These are phyloP conservation scores for Motacilla tschutschensis DNA, from an alignment of 2,113 vertebrate species.

Conservation along the genomic window DNA sequence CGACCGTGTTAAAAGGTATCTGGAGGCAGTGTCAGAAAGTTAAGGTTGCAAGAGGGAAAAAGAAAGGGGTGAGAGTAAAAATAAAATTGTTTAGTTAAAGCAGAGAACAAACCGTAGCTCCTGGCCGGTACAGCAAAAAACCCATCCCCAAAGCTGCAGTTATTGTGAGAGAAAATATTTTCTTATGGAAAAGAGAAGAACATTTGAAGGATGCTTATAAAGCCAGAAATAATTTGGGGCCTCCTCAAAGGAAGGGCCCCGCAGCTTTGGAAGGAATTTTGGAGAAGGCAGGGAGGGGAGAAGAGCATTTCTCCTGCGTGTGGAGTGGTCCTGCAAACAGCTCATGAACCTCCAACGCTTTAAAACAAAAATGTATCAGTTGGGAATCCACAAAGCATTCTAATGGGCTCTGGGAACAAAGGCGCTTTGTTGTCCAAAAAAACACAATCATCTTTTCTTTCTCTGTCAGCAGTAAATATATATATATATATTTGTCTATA, in stretches of 20 bases:
- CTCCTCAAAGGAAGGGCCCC: conserved; percentile 38
- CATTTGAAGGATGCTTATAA: conserved; percentile 49
- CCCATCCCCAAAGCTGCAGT: conserved; percentile 11
- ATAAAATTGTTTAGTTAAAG: conserved; percentile 57
- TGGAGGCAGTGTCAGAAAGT: conserved; percentile 53
- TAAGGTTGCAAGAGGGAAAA: conserved; percentile 27
- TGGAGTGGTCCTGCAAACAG: background rate
- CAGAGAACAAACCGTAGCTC: conserved; percentile 27
- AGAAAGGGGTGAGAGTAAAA: conserved; percentile 8
- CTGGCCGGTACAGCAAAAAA: conserved; percentile 2
- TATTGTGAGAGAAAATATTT: conserved; percentile 63
- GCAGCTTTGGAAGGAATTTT: background rate
- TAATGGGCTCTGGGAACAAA: background rate
- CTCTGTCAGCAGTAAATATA: conserved; percentile 31
- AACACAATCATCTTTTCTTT: conserved; percentile 65
- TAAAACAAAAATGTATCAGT: conserved; percentile 50
- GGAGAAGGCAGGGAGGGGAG: background rate
- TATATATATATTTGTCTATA: conserved; percentile 21
- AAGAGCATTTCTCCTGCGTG: background rate
- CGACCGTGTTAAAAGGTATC: conserved; percentile 35
- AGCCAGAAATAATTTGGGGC: conserved; percentile 46
- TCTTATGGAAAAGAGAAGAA: conserved; percentile 53
- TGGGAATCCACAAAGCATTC: conserved; percentile 36
- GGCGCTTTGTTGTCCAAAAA: conserved; percentile 28
- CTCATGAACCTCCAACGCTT: background rate